Base-by-base conservation (phyloP, 2,797 vertebrate genomes). In the Echeneis naucrates region DNA sequence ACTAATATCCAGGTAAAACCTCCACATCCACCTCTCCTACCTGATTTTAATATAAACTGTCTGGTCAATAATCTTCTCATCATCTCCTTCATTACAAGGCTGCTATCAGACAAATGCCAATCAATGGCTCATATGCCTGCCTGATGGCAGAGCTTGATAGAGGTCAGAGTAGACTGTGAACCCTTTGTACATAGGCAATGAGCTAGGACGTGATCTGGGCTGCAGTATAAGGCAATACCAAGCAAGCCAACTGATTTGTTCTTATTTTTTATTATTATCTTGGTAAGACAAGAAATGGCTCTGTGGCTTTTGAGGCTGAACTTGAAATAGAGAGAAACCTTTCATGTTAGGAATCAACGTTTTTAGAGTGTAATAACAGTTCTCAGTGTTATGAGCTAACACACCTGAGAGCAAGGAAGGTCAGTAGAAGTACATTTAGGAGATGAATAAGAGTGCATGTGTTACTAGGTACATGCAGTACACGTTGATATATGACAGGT, bases 1-100 rank as follows among this genome's bases (percentile, higher is more conserved):
- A 89, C 85, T 83, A 88, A 88, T 91, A 88, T 88, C 66, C 67
- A 87, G 74, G 82, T 86, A 88, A 88, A 90, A 76, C 75, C 80
- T 78, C 63, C 64, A 78, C 78, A 80, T 86, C 80, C 77, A 80
- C 74, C 68, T 78, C 72, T 74, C 21, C 75, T 40, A 47, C 65
- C 81, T 86, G 83, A 89, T 86, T 88, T 90, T 82, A 72, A 89
- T 83, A 84, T 24, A 80, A 61, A 68, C 75, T 53, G 78, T 61
- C 44, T 45, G 44, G 80, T 92, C 89, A 89, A 90, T 87, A 89
- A 89, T 81, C 82, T 68, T 76, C 81, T 80, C 81, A 90, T 89
- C 82, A 90, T 86, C 83, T 60, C 82, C 61, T 90, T 89, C 82
- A 91, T 92, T 92, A 91, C 16, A 1, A 52, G 35, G 32, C 69